Base-by-base conservation (phyloP, 2,888 invertebrate genomes). In the Drosophila cracens region DNA sequence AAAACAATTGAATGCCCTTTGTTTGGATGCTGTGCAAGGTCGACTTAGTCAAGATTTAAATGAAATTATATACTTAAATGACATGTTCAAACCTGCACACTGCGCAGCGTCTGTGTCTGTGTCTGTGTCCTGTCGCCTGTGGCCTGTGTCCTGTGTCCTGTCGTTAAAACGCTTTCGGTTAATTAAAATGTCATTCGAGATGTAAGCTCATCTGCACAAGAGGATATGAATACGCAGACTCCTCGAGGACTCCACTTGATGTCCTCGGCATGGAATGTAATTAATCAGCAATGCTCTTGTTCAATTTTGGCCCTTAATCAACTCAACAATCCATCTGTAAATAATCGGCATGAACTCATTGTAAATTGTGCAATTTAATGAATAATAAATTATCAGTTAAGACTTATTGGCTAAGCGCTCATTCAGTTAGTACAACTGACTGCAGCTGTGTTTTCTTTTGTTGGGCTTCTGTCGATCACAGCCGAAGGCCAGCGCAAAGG, bases 1-100 rank as follows among this genome's bases (percentile, higher is more conserved):
- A 83, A 80, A 88, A 85, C 83, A 83, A 86, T 88, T 88, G 88
- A 86, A 88, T 88, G 88, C 73, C 83, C 83, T 81, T 88, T 88
- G 83, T 63, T 74, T 57, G 63, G 64, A 71, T 43, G 59, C 38
- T 25, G 56, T 53, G 48, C 66, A 71, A 59, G 60, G 82, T 75
- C 57, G 70, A 85, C 82, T 83, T 83, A 87, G 80, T 70, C 48
- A 67, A 76, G 85, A 85, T 87, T 87, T 82, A 82, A 84, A 82
- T 82, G 80, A 75, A 77, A 77, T 77, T 79, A 51, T 65, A 66
- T 65, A 79, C 80, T 77, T 76, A 61, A 77, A 79, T 75, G 77
- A 77, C 76, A 79, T 77, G 77, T 75, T 70, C 65, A 54, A 79
- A 70, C 65, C 65, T 70, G 59, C 57, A 52, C 46, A 59, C 27